phyloP scores from a whole-genome alignment of 2,888 invertebrate genomes.

The Acronicta psi region DNA sequence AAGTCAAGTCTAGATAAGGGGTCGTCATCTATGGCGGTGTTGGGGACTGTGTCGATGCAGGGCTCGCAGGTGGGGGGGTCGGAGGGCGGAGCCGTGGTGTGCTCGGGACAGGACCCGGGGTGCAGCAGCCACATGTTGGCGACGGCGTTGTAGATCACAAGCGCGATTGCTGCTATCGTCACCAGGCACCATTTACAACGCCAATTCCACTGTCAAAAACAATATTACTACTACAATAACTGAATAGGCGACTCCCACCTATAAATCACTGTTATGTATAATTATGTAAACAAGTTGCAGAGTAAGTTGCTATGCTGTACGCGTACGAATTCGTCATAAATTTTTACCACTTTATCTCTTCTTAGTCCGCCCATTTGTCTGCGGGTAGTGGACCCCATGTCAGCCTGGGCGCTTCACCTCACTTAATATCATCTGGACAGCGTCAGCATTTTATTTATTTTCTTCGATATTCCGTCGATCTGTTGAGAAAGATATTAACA shows the following conservation, averaged over 20 bases:
- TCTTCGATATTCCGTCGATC: constrained; percentile 9
- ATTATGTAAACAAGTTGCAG: too few species aligned
- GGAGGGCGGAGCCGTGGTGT: constrained; percentile 62
- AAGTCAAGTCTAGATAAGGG: constrained; percentile 90
- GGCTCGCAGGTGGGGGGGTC: constrained; percentile 78
- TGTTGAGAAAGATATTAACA: constrained; percentile 1
- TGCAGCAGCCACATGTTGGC: constrained; percentile 82
- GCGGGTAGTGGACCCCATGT: constrained; percentile 59
- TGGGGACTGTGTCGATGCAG: constrained; percentile 73
- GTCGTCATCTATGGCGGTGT: constrained; percentile 74
- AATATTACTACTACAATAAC: constrained; percentile 1
- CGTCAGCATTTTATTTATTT: constrained; percentile 27
- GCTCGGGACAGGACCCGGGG: constrained; percentile 70
- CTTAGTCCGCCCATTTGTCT: constrained; percentile 69
- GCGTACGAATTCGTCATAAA: not conserved
- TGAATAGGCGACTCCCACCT: not conserved
- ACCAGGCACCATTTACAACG: constrained; percentile 92
- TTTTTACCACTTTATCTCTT: constrained; percentile 73
- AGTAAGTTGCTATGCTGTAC: too few species aligned
- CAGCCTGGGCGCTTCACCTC: constrained; percentile 37
- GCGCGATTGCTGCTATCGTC: constrained; percentile 90
- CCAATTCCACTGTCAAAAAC: constrained; percentile 78
- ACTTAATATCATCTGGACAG: constrained; percentile 53
- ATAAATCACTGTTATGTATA: too few species aligned
- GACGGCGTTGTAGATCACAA: constrained; percentile 89